phyloP scores from a whole-genome alignment of 2,797 vertebrate genomes.

The Hypotaenidia philippensis region DNA sequence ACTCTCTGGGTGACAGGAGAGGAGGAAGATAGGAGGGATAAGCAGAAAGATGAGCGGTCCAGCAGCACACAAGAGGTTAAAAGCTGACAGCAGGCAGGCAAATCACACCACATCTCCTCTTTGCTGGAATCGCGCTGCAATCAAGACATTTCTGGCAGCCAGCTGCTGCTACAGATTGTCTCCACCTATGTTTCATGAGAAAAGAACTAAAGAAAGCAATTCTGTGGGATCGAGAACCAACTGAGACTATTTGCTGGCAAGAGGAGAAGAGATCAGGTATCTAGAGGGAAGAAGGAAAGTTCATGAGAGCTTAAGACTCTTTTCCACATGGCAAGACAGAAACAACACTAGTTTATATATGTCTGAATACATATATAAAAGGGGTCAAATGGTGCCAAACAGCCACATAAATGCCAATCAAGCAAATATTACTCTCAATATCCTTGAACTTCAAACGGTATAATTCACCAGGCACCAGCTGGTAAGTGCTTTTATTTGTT shows the following conservation, averaged over 20 bases:
- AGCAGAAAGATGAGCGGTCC: background rate
- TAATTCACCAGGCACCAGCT: constrained; percentile 55
- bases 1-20: background rate
- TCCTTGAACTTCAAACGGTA: constrained; percentile 6
- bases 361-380: background rate
- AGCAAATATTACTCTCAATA: background rate
- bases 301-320: background rate
- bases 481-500: constrained; percentile 63
- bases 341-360: background rate
- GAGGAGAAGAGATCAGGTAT: background rate
- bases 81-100: background rate
- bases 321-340: background rate
- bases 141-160: background rate
- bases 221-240: background rate
- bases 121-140: background rate
- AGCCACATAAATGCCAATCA: background rate
- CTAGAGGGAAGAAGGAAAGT: background rate
- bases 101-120: background rate
- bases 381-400: background rate
- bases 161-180: background rate
- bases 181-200: background rate
- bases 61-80: background rate
- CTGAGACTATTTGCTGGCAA: background rate
- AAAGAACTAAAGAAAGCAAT: background rate
- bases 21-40: background rate